Evolutionary conservation across 2,113 vertebrate species (phyloP).

Genomic region (Dissostichus mawsoni): DNA sequence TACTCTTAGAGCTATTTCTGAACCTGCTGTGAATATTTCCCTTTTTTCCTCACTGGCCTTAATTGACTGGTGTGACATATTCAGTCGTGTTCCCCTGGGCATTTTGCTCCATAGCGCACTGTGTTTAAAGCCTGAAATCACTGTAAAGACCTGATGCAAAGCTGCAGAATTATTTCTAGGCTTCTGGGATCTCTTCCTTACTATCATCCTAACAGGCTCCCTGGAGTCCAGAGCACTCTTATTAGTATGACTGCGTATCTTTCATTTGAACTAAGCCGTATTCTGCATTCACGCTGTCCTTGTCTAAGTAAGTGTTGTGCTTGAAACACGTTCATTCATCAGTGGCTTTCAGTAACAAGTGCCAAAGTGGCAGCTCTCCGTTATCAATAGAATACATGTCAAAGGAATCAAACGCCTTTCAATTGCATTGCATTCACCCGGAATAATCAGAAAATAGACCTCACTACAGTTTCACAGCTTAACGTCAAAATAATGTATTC

Average conservation of each 20-base stretch:
- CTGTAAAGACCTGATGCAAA: constrained; percentile 44
- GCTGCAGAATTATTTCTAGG: constrained; percentile 55
- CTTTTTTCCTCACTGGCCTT: constrained; percentile 26
- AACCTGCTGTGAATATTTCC: constrained; percentile 3
- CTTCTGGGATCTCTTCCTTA: constrained; percentile 54
- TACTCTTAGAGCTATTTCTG: constrained; percentile 45
- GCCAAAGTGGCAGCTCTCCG: constrained; percentile 33
- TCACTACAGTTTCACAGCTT: constrained; percentile 3
- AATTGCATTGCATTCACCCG: constrained; percentile 31
- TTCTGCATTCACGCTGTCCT: constrained; percentile 21
- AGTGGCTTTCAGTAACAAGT: constrained; percentile 34
- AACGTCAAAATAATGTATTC: background rate
- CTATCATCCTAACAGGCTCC: constrained; percentile 49
- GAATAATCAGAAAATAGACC: constrained; percentile 31
- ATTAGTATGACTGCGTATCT: constrained; percentile 28
- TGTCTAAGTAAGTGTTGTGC: constrained; percentile 34
- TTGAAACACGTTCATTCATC: constrained; percentile 32
- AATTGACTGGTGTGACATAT: constrained; percentile 63
- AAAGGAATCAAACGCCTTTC: constrained; percentile 41
- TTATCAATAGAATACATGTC: constrained; percentile 42
- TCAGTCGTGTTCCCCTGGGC: constrained; percentile 40
- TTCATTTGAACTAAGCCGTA: constrained; percentile 11
- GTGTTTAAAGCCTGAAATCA: constrained; percentile 57
- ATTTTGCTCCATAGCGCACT: constrained; percentile 13
- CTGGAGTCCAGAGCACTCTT: constrained; percentile 18